phyloP scores from a whole-genome alignment of 2,797 vertebrate species.

The Tenualosa thibaudeaui region DNA sequence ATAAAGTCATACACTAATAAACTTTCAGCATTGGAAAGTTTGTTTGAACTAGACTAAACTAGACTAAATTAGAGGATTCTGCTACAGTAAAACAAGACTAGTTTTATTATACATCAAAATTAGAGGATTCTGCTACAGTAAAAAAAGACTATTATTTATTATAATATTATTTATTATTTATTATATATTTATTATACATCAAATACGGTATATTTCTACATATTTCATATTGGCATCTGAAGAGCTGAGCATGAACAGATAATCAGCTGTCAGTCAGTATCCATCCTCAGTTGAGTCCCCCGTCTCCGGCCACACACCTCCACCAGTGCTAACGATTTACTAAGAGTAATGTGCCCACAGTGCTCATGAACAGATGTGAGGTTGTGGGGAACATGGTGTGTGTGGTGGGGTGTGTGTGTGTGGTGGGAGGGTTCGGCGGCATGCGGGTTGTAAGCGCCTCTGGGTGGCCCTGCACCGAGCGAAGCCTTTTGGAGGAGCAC shows the following conservation, averaged over 20 bases:
- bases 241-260: not conserved
- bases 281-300: not conserved
- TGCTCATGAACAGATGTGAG: not conserved
- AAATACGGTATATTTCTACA: not conserved
- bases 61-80: too few relatives aligned
- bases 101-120: too few relatives aligned
- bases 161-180: too few relatives aligned
- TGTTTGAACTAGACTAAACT: too few relatives aligned
- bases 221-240: not conserved
- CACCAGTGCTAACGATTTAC: not conserved
- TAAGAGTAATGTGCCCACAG: not conserved
- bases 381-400: not conserved
- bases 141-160: too few relatives aligned
- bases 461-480: not conserved
- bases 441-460: not conserved
- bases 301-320: not conserved
- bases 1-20: too few relatives aligned
- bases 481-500: conserved; percentile 33
- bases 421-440: not conserved
- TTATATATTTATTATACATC: not conserved
- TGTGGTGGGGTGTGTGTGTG: not conserved
- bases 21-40: too few relatives aligned
- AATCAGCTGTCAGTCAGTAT: not conserved
- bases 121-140: too few relatives aligned
- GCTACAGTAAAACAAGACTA: too few relatives aligned